Conservation (phyloP, 2,888 invertebrate species). For the Metellina segmentata region DNA sequence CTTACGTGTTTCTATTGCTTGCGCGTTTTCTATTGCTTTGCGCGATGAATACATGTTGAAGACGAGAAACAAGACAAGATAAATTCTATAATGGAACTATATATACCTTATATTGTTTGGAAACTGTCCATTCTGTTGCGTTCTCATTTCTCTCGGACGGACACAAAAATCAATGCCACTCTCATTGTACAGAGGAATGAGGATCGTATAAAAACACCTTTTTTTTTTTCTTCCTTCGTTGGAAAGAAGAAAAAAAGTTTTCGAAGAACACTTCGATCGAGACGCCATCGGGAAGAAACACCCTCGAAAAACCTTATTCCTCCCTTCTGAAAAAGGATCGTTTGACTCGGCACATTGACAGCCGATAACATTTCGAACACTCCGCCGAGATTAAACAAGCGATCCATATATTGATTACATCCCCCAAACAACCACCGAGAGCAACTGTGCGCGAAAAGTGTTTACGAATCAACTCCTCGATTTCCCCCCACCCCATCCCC, state of each 20-base stretch:
- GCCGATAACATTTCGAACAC: conserved; percentile 19
- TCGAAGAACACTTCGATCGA: background rate
- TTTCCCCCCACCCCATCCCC: too few species aligned
- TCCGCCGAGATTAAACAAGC: conserved; percentile 27
- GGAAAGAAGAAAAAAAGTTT: background rate
- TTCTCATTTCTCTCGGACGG: background rate
- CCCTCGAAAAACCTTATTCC: background rate
- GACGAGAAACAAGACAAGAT: too few species aligned
- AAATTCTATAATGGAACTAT: too few species aligned
- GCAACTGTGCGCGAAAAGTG: conserved; percentile 1
- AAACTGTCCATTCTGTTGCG: background rate
- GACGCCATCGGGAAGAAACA: background rate
- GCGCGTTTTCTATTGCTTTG: too few species aligned
- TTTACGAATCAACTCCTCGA: conserved; percentile 22
- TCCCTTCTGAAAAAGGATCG: background rate
- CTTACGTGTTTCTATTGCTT: too few species aligned
- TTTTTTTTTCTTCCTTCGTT: background rate
- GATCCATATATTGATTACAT: conserved; percentile 13
- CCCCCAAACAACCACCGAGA: conserved; percentile 18
- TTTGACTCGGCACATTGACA: conserved; percentile 5
- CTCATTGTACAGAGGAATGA: background rate
- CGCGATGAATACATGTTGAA: too few species aligned
- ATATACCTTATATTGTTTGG: too few species aligned
- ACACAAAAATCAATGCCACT: background rate
- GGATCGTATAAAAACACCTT: background rate